phyloP scores from a whole-genome alignment of 2,113 vertebrate species.

The Vimba vimba region DNA sequence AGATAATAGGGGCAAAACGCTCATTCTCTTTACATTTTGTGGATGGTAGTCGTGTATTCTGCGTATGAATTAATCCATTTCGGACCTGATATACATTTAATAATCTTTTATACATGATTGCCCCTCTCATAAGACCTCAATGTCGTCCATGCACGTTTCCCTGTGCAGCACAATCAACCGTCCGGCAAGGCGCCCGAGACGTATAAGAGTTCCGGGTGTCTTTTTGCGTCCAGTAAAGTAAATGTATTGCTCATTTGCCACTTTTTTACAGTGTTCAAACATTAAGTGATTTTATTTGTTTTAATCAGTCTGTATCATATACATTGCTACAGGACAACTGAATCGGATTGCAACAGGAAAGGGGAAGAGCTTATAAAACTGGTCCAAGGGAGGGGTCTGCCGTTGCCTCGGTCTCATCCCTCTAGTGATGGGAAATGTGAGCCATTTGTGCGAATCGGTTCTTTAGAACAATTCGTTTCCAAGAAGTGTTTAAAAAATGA shows the following conservation, averaged over 20 bases:
- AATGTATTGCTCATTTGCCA: neutral
- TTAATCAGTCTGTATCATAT: neutral
- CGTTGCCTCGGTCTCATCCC: neutral
- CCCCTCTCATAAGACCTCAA: constrained; percentile 41
- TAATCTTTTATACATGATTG: constrained; percentile 67
- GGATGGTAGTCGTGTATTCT: constrained; percentile 26
- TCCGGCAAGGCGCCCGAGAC: neutral
- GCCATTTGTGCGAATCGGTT: neutral
- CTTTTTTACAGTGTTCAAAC: neutral
- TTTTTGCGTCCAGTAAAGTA: neutral
- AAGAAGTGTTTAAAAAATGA: neutral
- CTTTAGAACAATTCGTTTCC: neutral
- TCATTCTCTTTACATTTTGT: constrained; percentile 51
- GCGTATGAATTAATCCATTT: constrained; percentile 18
- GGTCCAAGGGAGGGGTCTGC: neutral
- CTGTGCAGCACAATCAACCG: constrained; percentile 31
- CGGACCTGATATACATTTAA: constrained; percentile 42
- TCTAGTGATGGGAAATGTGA: constrained; percentile 5
- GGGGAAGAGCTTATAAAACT: neutral
- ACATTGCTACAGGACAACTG: neutral
- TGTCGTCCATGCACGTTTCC: constrained; percentile 60
- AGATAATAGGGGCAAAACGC: constrained; percentile 30
- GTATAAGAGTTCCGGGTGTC: constrained; percentile 37
- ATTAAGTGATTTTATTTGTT: neutral
- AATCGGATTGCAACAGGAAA: neutral